Evolutionary conservation across 2,113 vertebrate genomes (phyloP).

Genomic region (Lichenostomus cassidix): DNA sequence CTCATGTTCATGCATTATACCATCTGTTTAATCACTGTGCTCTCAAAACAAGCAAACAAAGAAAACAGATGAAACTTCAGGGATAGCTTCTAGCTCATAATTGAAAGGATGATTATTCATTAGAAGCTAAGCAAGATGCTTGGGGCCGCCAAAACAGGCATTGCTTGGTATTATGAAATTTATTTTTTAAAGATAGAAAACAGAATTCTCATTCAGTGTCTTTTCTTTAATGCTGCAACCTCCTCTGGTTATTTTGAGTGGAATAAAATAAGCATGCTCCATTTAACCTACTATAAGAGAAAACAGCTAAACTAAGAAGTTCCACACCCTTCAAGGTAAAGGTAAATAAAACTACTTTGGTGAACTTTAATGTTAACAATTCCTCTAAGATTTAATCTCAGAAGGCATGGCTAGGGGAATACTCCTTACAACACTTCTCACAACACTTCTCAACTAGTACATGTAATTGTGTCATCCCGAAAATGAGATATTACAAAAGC

Average conservation of each 20-base stretch:
- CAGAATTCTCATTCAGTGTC: not conserved
- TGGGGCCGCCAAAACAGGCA: constrained; percentile 8
- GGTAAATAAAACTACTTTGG: not conserved
- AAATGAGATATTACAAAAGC: not conserved
- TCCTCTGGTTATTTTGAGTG: constrained; percentile 40
- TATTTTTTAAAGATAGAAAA: not conserved
- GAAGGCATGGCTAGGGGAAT: not conserved
- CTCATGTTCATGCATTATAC: not conserved
- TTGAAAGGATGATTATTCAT: constrained; percentile 57
- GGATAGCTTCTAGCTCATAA: constrained; percentile 61
- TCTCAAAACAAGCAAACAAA: constrained; percentile 33
- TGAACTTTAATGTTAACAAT: not conserved
- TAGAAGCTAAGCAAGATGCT: constrained; percentile 53
- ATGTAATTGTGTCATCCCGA: not conserved
- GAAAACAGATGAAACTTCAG: constrained; percentile 48
- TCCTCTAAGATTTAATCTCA: not conserved
- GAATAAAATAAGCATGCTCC: constrained; percentile 44
- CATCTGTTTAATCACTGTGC: not conserved
- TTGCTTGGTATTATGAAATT: not conserved
- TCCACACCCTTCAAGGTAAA: not conserved
- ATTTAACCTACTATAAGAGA: not conserved
- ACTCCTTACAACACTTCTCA: not conserved
- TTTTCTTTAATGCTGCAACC: not conserved
- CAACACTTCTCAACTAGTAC: not conserved
- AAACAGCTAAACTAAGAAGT: not conserved